Evolutionary conservation across 2,888 invertebrate genomes (phyloP), one percentile per base, ranked within the genome.

Genomic region (Anaspis maculata): DNA sequence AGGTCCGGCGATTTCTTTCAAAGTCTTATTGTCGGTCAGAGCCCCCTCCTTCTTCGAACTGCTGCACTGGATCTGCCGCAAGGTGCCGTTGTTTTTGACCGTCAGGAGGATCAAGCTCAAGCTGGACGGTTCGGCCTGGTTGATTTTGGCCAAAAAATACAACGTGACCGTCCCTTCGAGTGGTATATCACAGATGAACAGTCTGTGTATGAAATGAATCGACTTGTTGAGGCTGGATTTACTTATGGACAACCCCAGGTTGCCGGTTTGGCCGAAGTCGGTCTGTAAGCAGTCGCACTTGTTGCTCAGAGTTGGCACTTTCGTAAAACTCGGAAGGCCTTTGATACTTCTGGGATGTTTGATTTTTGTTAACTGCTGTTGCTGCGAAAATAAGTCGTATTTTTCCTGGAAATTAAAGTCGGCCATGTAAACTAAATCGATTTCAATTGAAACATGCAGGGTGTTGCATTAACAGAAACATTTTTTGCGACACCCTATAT

Each of bases 311-410:
- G 52, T 52, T 2, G 43, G 39, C 27, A 56, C 42, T 11, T 43
- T 26, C 14, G 32, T 12, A 13, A 48, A 43, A 14, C 52, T 45
- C 2, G 47, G 42, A 3, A 54, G 34, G 5, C 41, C 24, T 10
- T 38, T 35, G 3, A 35, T 9, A 11, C 47, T 37, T 12, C 51
- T 49, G 10, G 59, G 56, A 25, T 59, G 53, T 11, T 53, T 34
- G 15, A 56, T 53, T 36, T 52, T 52, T 0, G 63, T 57, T n/a
- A 56, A 37, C 43, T 64, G 62, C 9, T 50, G 42, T 36, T 60
- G 52, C 53, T 66, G 66, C 2, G 49, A 44, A 27, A 59, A 57
- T 13, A 65, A 32, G 35, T 61, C 58, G 41, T 57, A 65, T 25
- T 43, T 41, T 13, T 40, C 38, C 58, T 57, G 33, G 15, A 52